phyloP scores from a whole-genome alignment of 1,140 invertebrate genomes.

The Pseudomyrmex gracilis region DNA sequence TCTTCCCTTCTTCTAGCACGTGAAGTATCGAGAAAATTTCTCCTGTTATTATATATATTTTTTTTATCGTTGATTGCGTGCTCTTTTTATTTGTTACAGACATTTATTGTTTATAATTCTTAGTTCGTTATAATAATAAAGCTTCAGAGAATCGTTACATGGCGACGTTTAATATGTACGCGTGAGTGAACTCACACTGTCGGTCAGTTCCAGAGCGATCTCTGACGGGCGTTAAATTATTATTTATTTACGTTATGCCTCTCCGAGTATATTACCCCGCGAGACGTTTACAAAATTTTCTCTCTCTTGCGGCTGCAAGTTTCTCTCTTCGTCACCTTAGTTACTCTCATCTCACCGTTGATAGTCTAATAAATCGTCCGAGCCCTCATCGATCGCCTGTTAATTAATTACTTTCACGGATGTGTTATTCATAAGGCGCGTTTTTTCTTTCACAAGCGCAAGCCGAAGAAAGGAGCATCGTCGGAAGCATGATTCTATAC shows the following conservation, averaged over 20 bases:
- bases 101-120: conserved; percentile 85
- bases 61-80: conserved; percentile 76
- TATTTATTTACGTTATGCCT: conserved; percentile 62
- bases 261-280: conserved; percentile 66
- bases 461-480: conserved; percentile 61
- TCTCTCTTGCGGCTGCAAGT: conserved; percentile 73
- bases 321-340: conserved; percentile 68
- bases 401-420: conserved; percentile 61
- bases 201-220: conserved; percentile 75
- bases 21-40: conserved; percentile 70
- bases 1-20: conserved; percentile 67
- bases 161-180: conserved; percentile 74
- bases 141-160: conserved; percentile 80
- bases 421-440: conserved; percentile 59
- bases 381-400: conserved; percentile 68
- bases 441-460: conserved; percentile 40
- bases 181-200: conserved; percentile 74
- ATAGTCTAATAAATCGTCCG: conserved; percentile 71
- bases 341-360: conserved; percentile 65
- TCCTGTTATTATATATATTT: conserved; percentile 61
- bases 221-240: conserved; percentile 76
- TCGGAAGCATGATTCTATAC: conserved; percentile 55
- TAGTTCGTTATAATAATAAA: conserved; percentile 83
- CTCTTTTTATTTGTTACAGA: conserved; percentile 85
- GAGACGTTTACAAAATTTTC: conserved; percentile 79